Percentiles rank a stretch among this genome's conserved stretches.
These are phyloP conservation scores for Natrix natrix DNA, from an alignment of 2,797 vertebrate species.

Conservation along the genomic window DNA sequence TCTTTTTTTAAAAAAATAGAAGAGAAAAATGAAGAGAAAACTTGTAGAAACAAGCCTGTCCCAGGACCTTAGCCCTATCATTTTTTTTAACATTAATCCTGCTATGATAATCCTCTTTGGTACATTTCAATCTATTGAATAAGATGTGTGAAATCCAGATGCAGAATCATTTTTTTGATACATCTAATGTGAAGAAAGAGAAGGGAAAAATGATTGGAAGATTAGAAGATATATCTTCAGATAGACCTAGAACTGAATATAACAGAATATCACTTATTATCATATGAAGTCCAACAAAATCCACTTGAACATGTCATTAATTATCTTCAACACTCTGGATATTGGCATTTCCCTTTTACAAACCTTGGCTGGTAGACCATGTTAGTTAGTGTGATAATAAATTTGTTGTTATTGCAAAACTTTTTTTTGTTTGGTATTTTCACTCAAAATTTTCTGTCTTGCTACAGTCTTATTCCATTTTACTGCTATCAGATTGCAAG, in stretches of 20 bases:
- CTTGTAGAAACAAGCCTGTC: not conserved
- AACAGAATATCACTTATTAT: not conserved
- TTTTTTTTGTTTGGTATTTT: not conserved
- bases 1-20: not conserved
- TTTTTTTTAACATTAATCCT: not conserved
- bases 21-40: not conserved
- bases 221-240: not conserved
- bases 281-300: not conserved
- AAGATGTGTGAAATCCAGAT: not conserved
- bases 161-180: not conserved
- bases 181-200: not conserved
- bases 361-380: not conserved
- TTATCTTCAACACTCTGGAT: not conserved
- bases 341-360: not conserved
- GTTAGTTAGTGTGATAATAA: not conserved
- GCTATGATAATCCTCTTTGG: not conserved
- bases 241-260: not conserved
- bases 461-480: not conserved
- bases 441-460: not conserved
- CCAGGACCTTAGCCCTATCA: not conserved
- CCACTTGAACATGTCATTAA: not conserved
- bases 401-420: not conserved
- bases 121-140: not conserved
- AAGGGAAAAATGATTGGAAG: not conserved
- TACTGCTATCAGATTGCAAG: not conserved